A percentile compares a stretch with the other conserved stretches of the same genome.
phyloP scores from a whole-genome alignment of 2,797 vertebrate species.

The Podarcis siculus region DNA sequence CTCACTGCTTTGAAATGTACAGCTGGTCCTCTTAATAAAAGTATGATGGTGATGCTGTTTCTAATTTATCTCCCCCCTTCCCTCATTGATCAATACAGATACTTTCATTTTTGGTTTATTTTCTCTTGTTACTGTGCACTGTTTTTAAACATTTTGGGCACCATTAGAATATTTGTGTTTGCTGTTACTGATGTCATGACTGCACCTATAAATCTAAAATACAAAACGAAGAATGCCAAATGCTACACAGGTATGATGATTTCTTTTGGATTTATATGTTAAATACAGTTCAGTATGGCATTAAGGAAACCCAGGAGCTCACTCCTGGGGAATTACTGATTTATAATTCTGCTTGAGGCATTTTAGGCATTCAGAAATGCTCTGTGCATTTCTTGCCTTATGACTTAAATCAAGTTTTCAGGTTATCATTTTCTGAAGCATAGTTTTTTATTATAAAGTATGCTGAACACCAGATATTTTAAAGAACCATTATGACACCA shows the following conservation, averaged over 20 bases:
- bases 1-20: not conserved
- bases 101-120: not conserved
- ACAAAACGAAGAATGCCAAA: not conserved
- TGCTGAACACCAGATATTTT: not conserved
- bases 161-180: not conserved
- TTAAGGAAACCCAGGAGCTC: not conserved
- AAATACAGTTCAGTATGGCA: not conserved
- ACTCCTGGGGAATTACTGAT: slow-evolving; percentile 7
- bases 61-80: not conserved
- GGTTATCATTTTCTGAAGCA: not conserved
- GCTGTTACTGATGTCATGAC: fast-evolving
- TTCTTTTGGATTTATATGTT: not conserved
- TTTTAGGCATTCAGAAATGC: slow-evolving; percentile 9
- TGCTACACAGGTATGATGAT: not conserved
- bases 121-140: not conserved
- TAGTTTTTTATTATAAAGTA: not conserved
- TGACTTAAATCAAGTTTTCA: not conserved
- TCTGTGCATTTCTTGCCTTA: not conserved
- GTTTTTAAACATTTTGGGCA: not conserved
- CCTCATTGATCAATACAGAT: no score
- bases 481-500: not conserved
- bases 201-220: not conserved
- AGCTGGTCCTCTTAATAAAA: not conserved
- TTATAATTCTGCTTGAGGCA: not conserved
- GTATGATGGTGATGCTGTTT: no score